phyloP scores from a whole-genome alignment of 2,797 vertebrate species.

The Emys orbicularis region DNA sequence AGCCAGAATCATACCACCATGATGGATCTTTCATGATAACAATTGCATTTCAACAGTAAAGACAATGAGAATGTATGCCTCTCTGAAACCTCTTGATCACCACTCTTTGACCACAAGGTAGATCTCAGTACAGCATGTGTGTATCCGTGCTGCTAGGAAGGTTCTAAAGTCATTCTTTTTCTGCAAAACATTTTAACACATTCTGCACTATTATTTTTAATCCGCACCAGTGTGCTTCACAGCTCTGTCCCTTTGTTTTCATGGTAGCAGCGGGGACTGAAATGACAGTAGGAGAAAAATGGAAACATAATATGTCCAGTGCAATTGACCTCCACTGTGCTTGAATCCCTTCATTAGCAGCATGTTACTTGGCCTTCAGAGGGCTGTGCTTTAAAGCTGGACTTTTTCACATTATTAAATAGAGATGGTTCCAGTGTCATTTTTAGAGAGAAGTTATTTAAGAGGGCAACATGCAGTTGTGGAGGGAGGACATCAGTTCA shows the following conservation, averaged over 20 bases:
- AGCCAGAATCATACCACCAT: neutral
- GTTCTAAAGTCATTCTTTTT: neutral
- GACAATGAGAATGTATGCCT: neutral
- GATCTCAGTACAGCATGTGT: neutral
- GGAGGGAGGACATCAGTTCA: neutral
- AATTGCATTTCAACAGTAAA: neutral
- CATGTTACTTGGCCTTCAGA: neutral
- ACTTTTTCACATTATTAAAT: neutral
- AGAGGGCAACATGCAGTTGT: too few relatives aligned
- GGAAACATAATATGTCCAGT: too few relatives aligned
- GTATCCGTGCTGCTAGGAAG: neutral
- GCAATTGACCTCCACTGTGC: too few relatives aligned
- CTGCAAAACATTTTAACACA: neutral
- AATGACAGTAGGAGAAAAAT: neutral
- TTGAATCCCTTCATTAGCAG: neutral
- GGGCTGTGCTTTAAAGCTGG: neutral
- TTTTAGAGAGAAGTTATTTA: neutral
- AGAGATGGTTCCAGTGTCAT: neutral
- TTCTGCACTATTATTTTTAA: neutral
- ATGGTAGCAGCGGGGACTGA: too few relatives aligned
- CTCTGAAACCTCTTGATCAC: neutral
- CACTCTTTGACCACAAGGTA: neutral
- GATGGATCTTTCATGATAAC: neutral
- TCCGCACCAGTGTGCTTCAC: neutral
- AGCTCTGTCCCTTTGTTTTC: neutral